These are phyloP conservation scores for Smittia aterrima DNA, from an alignment of 2,888 invertebrate species.

Conservation along the genomic window DNA sequence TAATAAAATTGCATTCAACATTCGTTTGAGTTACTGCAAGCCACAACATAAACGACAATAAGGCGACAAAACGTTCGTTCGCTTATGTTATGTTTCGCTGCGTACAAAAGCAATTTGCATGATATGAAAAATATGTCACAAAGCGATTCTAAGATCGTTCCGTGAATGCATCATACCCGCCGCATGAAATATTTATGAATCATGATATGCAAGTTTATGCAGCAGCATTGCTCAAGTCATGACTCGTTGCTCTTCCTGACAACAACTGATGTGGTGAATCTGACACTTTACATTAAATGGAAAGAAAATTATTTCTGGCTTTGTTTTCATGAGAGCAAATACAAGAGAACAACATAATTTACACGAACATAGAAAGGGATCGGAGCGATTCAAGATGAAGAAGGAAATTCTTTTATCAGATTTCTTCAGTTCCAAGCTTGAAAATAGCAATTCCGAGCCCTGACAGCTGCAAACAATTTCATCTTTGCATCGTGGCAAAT, in stretches of 20 bases:
- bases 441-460: too few relatives aligned
- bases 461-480: not conserved
- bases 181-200: conserved; percentile 4
- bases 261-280: conserved; percentile 12
- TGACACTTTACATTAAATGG: conserved; percentile 20
- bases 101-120: too few relatives aligned
- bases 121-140: conserved; percentile 21
- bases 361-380: not conserved
- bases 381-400: too few relatives aligned
- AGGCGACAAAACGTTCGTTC: too few relatives aligned
- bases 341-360: conserved; percentile 18
- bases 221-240: not conserved
- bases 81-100: too few relatives aligned
- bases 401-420: too few relatives aligned
- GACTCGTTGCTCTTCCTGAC: not conserved
- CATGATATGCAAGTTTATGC: not conserved
- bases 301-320: not conserved
- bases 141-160: not conserved
- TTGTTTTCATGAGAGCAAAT: not conserved
- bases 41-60: too few relatives aligned
- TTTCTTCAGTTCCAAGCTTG: not conserved
- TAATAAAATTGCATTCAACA: too few relatives aligned
- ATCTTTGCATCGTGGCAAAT: not conserved
- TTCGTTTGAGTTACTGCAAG: too few relatives aligned
- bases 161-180: not conserved